Evolutionary conservation across 2,113 vertebrate genomes (phyloP).

Genomic region (Ardeotis arabs): DNA sequence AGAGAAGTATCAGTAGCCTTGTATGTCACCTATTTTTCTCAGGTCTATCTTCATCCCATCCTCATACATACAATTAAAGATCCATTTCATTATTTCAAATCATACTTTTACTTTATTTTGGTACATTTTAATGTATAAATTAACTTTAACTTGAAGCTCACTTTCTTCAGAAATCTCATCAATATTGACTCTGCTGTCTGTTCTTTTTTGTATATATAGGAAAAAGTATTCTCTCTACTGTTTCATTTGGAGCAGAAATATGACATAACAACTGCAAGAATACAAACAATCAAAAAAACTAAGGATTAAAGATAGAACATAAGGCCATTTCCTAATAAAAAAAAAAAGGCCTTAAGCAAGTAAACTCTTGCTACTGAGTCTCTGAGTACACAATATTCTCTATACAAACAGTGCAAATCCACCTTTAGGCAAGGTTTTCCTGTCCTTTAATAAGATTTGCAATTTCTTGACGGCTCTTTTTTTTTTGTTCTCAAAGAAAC

Average conservation of each 20-base stretch:
- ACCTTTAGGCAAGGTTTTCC: constrained; percentile 36
- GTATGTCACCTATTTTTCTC: neutral
- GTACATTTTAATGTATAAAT: neutral
- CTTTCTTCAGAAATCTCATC: neutral
- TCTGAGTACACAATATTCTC: neutral
- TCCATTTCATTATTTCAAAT: neutral
- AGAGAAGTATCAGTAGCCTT: neutral
- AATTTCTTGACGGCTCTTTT: neutral
- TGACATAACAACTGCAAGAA: neutral
- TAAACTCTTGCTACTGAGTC: neutral
- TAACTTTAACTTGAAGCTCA: neutral
- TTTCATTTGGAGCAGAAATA: neutral
- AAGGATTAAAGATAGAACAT: neutral
- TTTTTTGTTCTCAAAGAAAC: neutral
- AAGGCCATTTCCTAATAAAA: neutral
- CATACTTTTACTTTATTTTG: neutral
- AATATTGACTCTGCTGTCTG: neutral
- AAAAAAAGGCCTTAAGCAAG: constrained; percentile 15
- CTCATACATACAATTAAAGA: neutral
- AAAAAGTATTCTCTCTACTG: neutral
- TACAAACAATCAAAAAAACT: neutral
- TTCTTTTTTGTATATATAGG: neutral
- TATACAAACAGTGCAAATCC: neutral
- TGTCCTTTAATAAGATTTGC: constrained; percentile 20
- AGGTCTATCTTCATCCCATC: neutral